phyloP scores from a whole-genome alignment of 23 tunicate genomes.

The Styela clava region DNA sequence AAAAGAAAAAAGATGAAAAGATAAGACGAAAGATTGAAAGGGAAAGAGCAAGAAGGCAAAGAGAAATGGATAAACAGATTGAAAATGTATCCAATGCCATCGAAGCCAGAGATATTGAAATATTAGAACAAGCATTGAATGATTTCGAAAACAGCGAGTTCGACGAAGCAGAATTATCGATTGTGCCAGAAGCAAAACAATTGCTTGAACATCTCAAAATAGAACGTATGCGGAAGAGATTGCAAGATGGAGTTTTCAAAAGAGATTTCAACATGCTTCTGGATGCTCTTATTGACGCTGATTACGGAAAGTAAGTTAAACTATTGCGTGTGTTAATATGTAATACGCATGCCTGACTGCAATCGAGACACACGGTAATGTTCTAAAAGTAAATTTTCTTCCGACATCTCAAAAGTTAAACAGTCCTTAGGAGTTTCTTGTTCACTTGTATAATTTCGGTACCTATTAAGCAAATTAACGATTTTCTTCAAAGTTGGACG shows the following conservation, averaged over 20 bases:
- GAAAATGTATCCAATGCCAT: constrained; percentile 16
- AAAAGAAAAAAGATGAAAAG: constrained; percentile 24
- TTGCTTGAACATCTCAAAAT: constrained; percentile 23
- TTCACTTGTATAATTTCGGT: too few relatives aligned
- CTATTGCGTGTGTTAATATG: too few relatives aligned
- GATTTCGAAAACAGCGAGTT: constrained; percentile 23
- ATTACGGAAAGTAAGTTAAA: constrained; percentile 32
- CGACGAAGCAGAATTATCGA: constrained; percentile 12
- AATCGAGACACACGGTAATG: neutral
- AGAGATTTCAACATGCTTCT: constrained; percentile 17
- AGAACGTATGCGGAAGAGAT: constrained; percentile 20
- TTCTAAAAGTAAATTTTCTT: too few relatives aligned
- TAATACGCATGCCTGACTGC: neutral
- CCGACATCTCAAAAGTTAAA: too few relatives aligned
- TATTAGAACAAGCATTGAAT: constrained; percentile 13
- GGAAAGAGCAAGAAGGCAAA: constrained; percentile 6
- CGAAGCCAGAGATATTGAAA: constrained; percentile 8
- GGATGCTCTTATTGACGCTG: constrained; percentile 29
- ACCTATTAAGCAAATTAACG: too few relatives aligned
- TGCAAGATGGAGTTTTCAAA: constrained; percentile 4
- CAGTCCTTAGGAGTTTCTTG: too few relatives aligned
- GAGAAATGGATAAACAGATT: constrained; percentile 32
- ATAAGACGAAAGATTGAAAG: constrained; percentile 4
- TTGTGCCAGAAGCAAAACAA: constrained; percentile 20
- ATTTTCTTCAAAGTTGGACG: too few relatives aligned